Evolutionary conservation across 35 echinoderm and acorn worm species (phyloP).

Genomic region (Eucidaris tribuloides): DNA sequence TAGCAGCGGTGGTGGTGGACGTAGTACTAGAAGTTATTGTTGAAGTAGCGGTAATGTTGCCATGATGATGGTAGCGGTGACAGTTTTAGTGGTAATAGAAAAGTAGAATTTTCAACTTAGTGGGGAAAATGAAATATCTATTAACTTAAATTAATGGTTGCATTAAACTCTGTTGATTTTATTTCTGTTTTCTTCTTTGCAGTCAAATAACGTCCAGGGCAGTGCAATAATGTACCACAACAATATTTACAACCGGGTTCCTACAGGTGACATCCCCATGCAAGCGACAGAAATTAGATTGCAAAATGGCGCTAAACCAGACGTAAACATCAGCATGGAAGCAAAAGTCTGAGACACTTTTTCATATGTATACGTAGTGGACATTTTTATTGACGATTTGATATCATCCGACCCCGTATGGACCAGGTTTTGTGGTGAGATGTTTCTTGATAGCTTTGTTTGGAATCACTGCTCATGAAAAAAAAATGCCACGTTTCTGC

Average conservation of each 20-base stretch:
- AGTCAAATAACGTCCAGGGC: conserved; percentile 21
- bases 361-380: too few species aligned
- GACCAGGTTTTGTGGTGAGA: too few species aligned
- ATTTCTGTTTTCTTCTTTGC: neutral
- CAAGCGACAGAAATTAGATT: conserved; percentile 11
- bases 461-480: too few species aligned
- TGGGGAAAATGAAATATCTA: neutral
- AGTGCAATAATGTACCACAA: conserved; percentile 4
- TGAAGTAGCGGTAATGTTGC: neutral
- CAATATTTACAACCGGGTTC: conserved; percentile 13
- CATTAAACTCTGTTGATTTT: neutral
- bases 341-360: conserved; percentile 1
- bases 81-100: neutral
- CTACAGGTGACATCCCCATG: neutral
- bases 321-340: conserved; percentile 16
- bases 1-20: too few species aligned
- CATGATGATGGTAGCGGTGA: neutral
- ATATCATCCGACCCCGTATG: too few species aligned
- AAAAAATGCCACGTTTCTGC: too few species aligned
- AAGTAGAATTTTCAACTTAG: neutral
- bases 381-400: too few species aligned
- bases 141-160: neutral
- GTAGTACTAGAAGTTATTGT: too few species aligned
- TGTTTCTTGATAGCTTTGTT: too few species aligned
- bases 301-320: conserved; percentile 12